Conservation (phyloP, 2,888 invertebrate species). For the Lamellibrachia satsuma region DNA sequence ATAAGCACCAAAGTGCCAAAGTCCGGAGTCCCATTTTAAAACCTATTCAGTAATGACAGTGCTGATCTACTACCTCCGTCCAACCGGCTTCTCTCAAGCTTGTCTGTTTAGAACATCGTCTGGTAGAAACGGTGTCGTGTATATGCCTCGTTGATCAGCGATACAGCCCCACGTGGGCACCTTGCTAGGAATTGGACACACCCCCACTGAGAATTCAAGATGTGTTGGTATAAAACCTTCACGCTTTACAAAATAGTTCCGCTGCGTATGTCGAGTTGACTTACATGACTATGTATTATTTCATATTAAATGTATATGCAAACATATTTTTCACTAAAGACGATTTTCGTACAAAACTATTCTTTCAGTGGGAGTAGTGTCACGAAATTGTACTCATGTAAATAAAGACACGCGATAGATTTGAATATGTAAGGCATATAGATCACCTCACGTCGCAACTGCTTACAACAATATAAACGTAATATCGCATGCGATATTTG, state of each 20-base stretch:
- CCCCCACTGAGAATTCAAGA: neutral
- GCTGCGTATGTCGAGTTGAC: neutral
- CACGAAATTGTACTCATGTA: neutral
- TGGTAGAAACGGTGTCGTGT: neutral
- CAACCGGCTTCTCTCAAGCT: neutral
- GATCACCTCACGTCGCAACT: neutral
- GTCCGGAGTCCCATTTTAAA: neutral
- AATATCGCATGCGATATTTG: neutral
- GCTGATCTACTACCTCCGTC: neutral
- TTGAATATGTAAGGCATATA: neutral
- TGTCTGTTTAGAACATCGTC: neutral
- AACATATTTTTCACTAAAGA: neutral
- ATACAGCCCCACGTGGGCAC: neutral
- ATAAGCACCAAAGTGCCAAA: neutral
- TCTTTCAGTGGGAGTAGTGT: neutral
- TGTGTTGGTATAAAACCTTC: neutral
- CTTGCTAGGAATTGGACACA: conserved; percentile 2
- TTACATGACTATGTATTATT: neutral
- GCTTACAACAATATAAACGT: neutral
- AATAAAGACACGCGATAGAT: neutral
- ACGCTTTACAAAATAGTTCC: conserved; percentile 17
- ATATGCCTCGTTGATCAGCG: neutral
- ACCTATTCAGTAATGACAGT: neutral
- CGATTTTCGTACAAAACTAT: neutral
- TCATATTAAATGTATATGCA: neutral